Base-by-base conservation (phyloP, 2,888 invertebrate species). In the Drosophila melanocephala region DNA sequence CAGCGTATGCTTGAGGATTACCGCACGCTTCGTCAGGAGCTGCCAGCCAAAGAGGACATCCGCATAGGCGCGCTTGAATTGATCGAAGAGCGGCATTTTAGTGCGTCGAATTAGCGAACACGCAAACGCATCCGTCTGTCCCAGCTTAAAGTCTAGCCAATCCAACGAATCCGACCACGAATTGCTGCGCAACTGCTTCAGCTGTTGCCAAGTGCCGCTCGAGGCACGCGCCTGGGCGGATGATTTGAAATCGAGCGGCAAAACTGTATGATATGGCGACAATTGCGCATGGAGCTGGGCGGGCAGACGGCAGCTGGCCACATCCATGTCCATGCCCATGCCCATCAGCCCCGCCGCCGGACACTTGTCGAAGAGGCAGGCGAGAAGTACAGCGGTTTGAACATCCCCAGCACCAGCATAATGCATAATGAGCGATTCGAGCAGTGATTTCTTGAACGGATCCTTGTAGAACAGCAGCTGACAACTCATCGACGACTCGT, bases 331-430 rank as follows among this genome's bases (percentile, higher is more conserved):
- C 39, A 64, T 66, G 55, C 68, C 57, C 39, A 64, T 66, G 55
- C 68, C 80, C 33, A 70, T 60, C 3, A 79, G 69, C 33, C 72
- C 81, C 72, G 95, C 95, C 51, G 95, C 95, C 51, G 95, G 95
- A 83, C 95, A 95, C 67, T 96, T 95, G 71, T 97, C 96, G 93
- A 98, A 98, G 2, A 97, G 96, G 92, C 98, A 98, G 75, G 97
- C 96, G 68, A 99, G 92, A 97, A 99, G 97, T 2, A 98, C 98
- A 5, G 98, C 97, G 93, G 97, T 99, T 94, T 99, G 99, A 22
- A 98, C 95, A 93, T 99, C 98, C 9, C 96, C 95, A 62, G 96
- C 95, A 80, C 95, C 95, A 0, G 97, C 97, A 92, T 97, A 97
- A 93, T 97, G 97, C 56, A 95, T 95, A 90, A 97, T 97, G 92